Conservation (phyloP, 2,113 vertebrate species). For the Spermophilus dauricus region DNA sequence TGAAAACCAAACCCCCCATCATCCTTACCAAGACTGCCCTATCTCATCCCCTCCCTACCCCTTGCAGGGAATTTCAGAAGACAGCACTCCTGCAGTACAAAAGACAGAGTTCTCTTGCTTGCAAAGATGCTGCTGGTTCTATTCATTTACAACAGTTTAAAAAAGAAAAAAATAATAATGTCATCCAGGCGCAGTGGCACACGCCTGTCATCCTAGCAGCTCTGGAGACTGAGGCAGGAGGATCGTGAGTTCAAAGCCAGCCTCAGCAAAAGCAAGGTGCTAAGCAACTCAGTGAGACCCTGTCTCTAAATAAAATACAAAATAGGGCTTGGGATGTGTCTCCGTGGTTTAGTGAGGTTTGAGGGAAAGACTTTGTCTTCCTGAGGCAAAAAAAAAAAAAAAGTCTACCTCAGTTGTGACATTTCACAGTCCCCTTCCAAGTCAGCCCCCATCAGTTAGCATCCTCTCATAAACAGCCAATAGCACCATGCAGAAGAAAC, state of each 20-base stretch:
- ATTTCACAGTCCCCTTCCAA: neutral
- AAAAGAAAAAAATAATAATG: too few relatives aligned
- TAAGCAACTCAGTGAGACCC: too few relatives aligned
- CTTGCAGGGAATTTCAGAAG: neutral
- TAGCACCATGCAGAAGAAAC: neutral
- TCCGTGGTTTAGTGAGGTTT: too few relatives aligned
- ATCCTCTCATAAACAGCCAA: neutral
- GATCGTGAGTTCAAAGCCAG: too few relatives aligned
- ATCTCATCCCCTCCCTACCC: fast-evolving
- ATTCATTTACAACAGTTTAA: neutral
- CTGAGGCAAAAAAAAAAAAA: neutral
- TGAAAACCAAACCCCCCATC: neutral
- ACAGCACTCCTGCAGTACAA: neutral
- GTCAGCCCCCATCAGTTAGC: neutral
- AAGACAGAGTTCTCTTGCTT: neutral
- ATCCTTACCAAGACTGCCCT: too few relatives aligned
- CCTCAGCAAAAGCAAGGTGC: too few relatives aligned
- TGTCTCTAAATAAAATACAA: too few relatives aligned
- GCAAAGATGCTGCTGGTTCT: neutral
- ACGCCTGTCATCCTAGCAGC: too few relatives aligned
- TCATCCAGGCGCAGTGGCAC: too few relatives aligned
- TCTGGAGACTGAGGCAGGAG: too few relatives aligned
- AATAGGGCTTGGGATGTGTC: too few relatives aligned
- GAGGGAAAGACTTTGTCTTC: too few relatives aligned
- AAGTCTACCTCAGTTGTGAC: neutral